Conservation (phyloP, 2,113 vertebrate genomes). For the Austrofundulus limnaeus region DNA sequence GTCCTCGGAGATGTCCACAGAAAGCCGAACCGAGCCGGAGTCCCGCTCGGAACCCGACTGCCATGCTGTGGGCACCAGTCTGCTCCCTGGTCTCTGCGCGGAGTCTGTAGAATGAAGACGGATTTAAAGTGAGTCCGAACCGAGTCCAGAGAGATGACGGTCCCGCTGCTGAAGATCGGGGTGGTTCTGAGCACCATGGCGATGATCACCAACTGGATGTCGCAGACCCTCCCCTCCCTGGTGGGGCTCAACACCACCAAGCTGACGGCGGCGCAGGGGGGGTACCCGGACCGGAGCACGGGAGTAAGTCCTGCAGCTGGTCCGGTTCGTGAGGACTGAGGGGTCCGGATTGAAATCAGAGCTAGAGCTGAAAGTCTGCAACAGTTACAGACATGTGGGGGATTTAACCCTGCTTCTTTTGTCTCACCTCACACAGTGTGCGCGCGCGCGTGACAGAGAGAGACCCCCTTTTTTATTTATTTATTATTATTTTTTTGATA, state of each 20-base stretch:
- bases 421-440: too few species aligned
- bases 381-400: neutral
- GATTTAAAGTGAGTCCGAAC: slow-evolving; percentile 56
- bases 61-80: slow-evolving; percentile 73
- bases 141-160: slow-evolving; percentile 86
- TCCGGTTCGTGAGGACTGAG: neutral
- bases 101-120: slow-evolving; percentile 85
- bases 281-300: slow-evolving; percentile 90
- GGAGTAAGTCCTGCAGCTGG: slow-evolving; percentile 81
- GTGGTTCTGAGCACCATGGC: slow-evolving; percentile 99
- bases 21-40: slow-evolving; percentile 64
- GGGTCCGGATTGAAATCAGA: slow-evolving; percentile 3
- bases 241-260: slow-evolving; percentile 95
- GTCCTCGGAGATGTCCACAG: slow-evolving; percentile 71
- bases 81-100: slow-evolving; percentile 74
- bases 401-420: too few species aligned
- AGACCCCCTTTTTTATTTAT: too few species aligned
- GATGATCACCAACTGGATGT: slow-evolving; percentile 99
- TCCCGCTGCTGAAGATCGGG: slow-evolving; percentile 96
- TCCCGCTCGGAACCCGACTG: slow-evolving; percentile 66
- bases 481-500: too few species aligned
- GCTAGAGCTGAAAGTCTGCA: neutral
- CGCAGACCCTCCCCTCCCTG: slow-evolving; percentile 95
- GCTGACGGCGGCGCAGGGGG: slow-evolving; percentile 88
- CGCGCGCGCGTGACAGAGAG: too few species aligned